These are phyloP conservation scores for Setophaga coronata DNA, from an alignment of 2,113 vertebrate species.

Conservation along the genomic window DNA sequence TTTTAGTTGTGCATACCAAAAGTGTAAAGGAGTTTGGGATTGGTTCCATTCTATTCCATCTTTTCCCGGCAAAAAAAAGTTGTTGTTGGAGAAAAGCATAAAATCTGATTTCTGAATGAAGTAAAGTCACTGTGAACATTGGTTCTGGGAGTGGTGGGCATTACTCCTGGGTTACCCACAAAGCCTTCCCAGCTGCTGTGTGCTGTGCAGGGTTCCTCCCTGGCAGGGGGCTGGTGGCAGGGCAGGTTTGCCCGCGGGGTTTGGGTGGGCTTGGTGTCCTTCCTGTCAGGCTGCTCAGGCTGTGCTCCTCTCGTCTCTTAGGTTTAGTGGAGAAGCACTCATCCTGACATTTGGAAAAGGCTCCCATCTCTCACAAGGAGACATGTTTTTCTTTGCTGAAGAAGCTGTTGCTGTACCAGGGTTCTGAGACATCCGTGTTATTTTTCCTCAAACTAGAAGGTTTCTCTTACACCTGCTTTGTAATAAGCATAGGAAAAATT, in stretches of 20 bases:
- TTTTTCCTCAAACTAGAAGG: background rate
- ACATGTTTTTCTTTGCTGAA: background rate
- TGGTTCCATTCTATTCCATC: background rate
- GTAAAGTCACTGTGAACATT: fast-evolving
- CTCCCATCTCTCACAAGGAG: background rate
- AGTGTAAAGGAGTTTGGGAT: background rate
- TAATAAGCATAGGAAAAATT: background rate
- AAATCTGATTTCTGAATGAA: background rate
- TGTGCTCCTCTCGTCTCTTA: background rate
- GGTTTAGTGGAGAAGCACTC: background rate
- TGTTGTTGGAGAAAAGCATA: background rate
- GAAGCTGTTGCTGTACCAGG: background rate
- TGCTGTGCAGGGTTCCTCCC: background rate
- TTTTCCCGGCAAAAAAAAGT: background rate
- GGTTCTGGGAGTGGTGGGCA: background rate
- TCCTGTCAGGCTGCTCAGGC: fast-evolving
- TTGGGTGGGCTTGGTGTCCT: background rate
- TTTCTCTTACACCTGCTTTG: background rate
- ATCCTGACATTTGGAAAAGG: background rate
- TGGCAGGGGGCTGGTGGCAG: background rate
- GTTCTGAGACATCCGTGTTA: background rate
- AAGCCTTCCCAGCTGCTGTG: background rate
- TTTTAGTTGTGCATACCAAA: background rate
- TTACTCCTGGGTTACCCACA: fast-evolving
- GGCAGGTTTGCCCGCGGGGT: fast-evolving